A percentile compares a stretch with the other conserved stretches of the same genome.
Conservation (phyloP, 2,888 invertebrate species). For the Troilus luridus region DNA sequence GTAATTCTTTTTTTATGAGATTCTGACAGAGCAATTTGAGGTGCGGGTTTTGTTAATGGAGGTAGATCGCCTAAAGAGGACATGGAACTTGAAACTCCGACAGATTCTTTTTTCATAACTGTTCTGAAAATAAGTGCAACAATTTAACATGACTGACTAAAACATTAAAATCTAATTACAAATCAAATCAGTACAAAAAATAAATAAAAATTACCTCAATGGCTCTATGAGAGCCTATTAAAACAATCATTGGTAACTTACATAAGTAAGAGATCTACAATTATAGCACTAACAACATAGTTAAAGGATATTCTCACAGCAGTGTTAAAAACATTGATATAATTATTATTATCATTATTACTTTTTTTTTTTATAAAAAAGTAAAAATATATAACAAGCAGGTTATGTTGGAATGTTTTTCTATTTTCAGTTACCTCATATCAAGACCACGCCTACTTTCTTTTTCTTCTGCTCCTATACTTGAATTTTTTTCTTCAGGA, state of each 20-base stretch:
- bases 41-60: slow-evolving; percentile 60
- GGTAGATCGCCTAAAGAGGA: slow-evolving; percentile 65
- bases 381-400: no score
- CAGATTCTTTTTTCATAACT: slow-evolving; percentile 44
- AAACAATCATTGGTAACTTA: no score
- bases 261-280: no score
- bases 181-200: no score
- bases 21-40: slow-evolving; percentile 11
- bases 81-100: slow-evolving; percentile 60
- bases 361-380: no score
- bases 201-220: no score
- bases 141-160: not conserved
- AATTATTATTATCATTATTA: no score
- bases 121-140: slow-evolving; percentile 59
- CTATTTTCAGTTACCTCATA: not conserved
- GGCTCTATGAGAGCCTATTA: no score
- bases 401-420: not conserved
- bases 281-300: no score
- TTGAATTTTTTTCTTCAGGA: not conserved
- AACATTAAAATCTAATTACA: not conserved
- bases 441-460: not conserved
- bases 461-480: not conserved
- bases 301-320: no score
- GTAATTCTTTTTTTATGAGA: slow-evolving; percentile 35
- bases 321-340: no score